Percentiles rank a stretch among this genome's conserved stretches.
Conservation (phyloP, 2,888 invertebrate species). For the Mesorhabditis belari region DNA sequence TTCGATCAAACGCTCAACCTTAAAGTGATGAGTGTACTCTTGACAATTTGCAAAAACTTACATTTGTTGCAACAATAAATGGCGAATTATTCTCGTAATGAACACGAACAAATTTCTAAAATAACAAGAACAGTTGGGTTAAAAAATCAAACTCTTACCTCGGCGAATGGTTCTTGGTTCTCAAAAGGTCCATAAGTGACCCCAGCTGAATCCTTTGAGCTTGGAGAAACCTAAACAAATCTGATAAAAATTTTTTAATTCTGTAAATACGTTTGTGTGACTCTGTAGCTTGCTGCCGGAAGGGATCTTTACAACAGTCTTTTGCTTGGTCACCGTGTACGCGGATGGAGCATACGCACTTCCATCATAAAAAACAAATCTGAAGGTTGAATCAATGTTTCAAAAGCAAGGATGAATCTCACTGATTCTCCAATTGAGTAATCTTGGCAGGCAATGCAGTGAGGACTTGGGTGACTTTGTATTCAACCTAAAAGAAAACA, state of each 20-base stretch:
- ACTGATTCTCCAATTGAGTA: conserved; percentile 83
- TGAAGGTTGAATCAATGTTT: conserved; percentile 7
- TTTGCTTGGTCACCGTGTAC: conserved; percentile 73
- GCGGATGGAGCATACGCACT: conserved; percentile 77
- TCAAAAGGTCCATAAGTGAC: conserved; percentile 83
- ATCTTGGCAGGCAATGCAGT: conserved; percentile 80
- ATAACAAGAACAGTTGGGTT: background rate
- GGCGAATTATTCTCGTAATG: conserved; percentile 95
- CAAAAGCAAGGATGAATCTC: conserved; percentile 7
- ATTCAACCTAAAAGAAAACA: conserved; percentile 63
- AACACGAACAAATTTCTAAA: conserved; percentile 65
- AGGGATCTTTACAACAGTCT: conserved; percentile 65
- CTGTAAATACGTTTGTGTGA: background rate
- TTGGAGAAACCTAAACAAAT: conserved; percentile 38
- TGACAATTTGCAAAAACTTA: too few relatives aligned
- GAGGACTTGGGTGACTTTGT: conserved; percentile 70
- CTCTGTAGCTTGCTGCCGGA: conserved; percentile 8
- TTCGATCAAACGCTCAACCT: conserved; percentile 77
- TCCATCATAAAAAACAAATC: conserved; percentile 75
- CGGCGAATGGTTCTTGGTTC: conserved; percentile 63
- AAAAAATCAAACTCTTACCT: conserved; percentile 42
- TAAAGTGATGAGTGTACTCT: conserved; percentile 54
- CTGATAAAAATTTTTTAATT: background rate
- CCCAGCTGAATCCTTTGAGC: conserved; percentile 70
- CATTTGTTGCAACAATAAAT: conserved; percentile 77